These are phyloP conservation scores for Cathartes aura DNA, from an alignment of 2,113 vertebrate species.

Conservation along the genomic window DNA sequence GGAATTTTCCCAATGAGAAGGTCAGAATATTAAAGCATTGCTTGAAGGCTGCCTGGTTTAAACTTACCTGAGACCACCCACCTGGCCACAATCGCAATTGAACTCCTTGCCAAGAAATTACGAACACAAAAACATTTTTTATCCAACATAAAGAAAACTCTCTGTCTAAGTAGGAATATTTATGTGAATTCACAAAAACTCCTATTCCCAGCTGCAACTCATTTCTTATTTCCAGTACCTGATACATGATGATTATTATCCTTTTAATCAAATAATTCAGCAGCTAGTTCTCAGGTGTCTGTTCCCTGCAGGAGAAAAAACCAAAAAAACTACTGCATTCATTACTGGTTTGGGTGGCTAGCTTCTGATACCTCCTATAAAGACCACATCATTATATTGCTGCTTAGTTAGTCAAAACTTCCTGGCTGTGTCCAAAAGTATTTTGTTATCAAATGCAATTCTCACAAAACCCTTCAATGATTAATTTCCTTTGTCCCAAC, in stretches of 20 bases:
- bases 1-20: not conserved
- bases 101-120: not conserved
- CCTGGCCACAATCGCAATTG: not conserved
- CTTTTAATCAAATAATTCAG: not conserved
- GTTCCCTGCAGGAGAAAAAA: not conserved
- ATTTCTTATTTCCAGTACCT: not conserved
- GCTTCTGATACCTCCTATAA: not conserved
- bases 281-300: not conserved
- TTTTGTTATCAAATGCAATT: not conserved
- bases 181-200: not conserved
- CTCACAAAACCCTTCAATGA: not conserved
- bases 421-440: not conserved
- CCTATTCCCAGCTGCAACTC: not conserved
- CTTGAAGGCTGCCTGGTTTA: not conserved
- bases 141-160: not conserved
- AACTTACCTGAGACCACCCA: not conserved
- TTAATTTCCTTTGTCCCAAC: not conserved
- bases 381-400: not conserved
- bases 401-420: not conserved
- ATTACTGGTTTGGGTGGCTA: not conserved
- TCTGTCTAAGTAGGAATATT: not conserved
- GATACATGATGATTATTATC: not conserved
- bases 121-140: not conserved
- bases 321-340: not conserved
- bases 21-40: not conserved